These are phyloP conservation scores for Andrena dorsata DNA, from an alignment of 2,888 invertebrate genomes.

Conservation along the genomic window DNA sequence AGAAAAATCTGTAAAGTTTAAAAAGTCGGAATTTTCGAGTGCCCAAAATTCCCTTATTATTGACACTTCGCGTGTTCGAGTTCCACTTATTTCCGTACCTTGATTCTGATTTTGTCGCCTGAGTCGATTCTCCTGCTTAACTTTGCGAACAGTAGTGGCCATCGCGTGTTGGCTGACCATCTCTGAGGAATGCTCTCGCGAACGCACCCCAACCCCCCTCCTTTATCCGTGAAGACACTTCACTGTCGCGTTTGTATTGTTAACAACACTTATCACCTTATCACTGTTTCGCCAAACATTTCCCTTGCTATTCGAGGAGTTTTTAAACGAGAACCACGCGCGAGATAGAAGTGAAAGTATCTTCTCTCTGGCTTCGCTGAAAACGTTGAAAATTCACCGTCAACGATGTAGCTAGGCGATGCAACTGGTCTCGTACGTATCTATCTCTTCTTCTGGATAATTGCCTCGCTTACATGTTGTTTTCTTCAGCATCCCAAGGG, in stretches of 20 bases:
- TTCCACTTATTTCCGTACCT: conserved; percentile 67
- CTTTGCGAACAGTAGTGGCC: conserved; percentile 90
- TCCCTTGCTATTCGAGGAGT: background rate
- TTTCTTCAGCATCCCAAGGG: background rate
- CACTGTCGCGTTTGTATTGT: background rate
- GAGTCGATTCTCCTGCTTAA: conserved; percentile 89
- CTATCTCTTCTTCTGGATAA: background rate
- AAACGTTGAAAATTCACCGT: conserved; percentile 26
- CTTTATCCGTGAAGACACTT: conserved; percentile 27
- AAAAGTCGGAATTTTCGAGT: background rate
- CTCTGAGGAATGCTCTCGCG: conserved; percentile 68
- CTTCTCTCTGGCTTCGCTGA: conserved; percentile 6
- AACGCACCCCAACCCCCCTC: conserved; percentile 35
- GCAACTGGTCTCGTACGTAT: background rate
- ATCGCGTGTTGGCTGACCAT: conserved; percentile 88
- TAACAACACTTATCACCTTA: conserved; percentile 10
- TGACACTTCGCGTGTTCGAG: background rate
- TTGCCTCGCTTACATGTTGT: background rate
- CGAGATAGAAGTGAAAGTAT: conserved; percentile 35
- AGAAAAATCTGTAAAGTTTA: too few relatives aligned
- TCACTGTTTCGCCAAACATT: background rate
- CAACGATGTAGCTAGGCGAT: background rate
- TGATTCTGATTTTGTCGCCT: conserved; percentile 83
- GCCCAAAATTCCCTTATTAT: background rate
- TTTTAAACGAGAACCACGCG: conserved; percentile 18